Evolutionary conservation across 2,113 vertebrate genomes (phyloP).

Genomic region (Periophthalmodon schlosseri): DNA sequence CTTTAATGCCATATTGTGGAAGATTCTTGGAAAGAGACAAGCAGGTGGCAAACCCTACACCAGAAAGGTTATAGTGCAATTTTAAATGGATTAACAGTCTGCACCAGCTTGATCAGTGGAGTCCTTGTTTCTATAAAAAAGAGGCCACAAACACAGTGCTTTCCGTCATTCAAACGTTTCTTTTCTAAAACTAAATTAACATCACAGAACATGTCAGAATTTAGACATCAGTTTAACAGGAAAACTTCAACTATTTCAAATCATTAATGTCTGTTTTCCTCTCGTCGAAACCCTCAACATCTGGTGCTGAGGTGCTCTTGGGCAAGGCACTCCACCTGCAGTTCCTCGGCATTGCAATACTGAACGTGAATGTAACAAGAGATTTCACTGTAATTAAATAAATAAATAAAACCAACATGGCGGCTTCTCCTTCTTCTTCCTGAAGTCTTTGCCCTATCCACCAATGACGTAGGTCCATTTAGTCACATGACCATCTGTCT

Average conservation of each 20-base stretch:
- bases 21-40: neutral
- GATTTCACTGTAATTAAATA: conserved; percentile 54
- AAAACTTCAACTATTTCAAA: conserved; percentile 17
- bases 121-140: neutral
- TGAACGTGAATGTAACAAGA: neutral
- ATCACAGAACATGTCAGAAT: conserved; percentile 15
- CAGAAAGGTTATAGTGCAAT: neutral
- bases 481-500: conserved; percentile 5
- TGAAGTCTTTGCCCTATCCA: conserved; percentile 21
- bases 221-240: conserved; percentile 28
- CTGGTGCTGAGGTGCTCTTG: conserved; percentile 49
- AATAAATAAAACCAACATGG: conserved; percentile 73
- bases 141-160: conserved; percentile 35
- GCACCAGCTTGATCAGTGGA: neutral
- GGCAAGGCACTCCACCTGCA: conserved; percentile 66
- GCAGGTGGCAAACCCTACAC: no score
- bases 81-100: neutral
- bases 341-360: conserved; percentile 22
- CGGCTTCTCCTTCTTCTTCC: conserved; percentile 48
- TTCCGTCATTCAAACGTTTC: conserved; percentile 27
- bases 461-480: conserved; percentile 50
- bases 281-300: conserved; percentile 25
- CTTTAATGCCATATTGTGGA: neutral
- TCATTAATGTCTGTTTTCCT: conserved; percentile 11
- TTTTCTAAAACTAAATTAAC: conserved; percentile 19